A percentile compares a stretch with the other conserved stretches of the same genome.
Conservation (phyloP, 30 jellyfish, hydroid and myxozoan genomes). For the Chrysaora quinquecirrha region DNA sequence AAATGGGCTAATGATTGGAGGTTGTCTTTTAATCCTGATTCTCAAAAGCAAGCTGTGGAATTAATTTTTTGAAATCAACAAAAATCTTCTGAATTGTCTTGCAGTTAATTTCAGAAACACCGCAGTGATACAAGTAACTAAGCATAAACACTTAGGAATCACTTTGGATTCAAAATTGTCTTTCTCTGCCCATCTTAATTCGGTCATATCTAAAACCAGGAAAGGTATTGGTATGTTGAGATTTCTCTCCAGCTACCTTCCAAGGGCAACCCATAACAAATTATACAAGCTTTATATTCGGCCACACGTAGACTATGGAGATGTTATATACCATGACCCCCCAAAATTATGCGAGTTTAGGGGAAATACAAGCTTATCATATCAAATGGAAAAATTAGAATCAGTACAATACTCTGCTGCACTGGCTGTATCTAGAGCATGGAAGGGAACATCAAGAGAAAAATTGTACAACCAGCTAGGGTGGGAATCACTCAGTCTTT, state of each 20-base stretch:
- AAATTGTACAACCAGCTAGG: conserved; percentile 32
- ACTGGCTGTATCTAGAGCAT: conserved; percentile 37
- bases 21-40: conserved; percentile 53
- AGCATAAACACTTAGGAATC: conserved; percentile 41
- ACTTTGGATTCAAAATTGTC: conserved; percentile 29
- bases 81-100: background rate
- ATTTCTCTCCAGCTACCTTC: conserved; percentile 70
- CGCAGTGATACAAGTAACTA: conserved; percentile 7
- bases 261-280: conserved; percentile 59
- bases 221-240: conserved; percentile 71
- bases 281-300: conserved; percentile 61
- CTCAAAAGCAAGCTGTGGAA: conserved; percentile 50
- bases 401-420: conserved; percentile 56
- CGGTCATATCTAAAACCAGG: conserved; percentile 32
- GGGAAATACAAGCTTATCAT: conserved; percentile 2
- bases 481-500: conserved; percentile 25
- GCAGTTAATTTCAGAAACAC: conserved; percentile 28
- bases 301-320: conserved; percentile 73
- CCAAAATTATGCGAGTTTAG: conserved; percentile 32
- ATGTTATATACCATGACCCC: conserved; percentile 59
- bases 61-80: conserved; percentile 9
- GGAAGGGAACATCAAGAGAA: conserved; percentile 27
- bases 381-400: conserved; percentile 6
- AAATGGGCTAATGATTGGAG: conserved; percentile 62
- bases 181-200: conserved; percentile 35